phyloP scores from a whole-genome alignment of 1,140 invertebrate species.

The Oedothorax gibbosus region DNA sequence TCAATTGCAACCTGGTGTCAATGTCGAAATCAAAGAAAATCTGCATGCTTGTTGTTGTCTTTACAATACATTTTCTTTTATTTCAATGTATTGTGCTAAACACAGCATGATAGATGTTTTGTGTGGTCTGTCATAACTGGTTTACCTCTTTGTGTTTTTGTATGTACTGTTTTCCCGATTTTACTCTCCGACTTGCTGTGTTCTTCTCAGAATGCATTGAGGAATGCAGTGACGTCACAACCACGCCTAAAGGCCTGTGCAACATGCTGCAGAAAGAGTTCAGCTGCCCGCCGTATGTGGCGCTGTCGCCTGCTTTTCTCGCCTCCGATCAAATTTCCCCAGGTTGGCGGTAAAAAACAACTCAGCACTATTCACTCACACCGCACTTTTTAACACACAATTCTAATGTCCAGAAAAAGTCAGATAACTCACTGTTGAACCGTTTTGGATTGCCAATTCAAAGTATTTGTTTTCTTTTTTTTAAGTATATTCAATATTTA shows the following conservation, averaged over 20 bases:
- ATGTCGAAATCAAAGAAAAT: not conserved
- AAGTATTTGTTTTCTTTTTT: too few relatives aligned
- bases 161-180: constrained; percentile 42
- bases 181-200: constrained; percentile 27
- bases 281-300: constrained; percentile 64
- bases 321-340: constrained; percentile 57
- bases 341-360: constrained; percentile 61
- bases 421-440: too few relatives aligned
- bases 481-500: too few relatives aligned
- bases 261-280: constrained; percentile 66
- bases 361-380: constrained; percentile 51
- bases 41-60: constrained; percentile 50
- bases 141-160: constrained; percentile 38
- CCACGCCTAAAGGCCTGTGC: constrained; percentile 64
- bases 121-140: constrained; percentile 23
- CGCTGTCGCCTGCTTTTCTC: constrained; percentile 64
- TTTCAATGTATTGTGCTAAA: constrained; percentile 18
- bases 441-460: too few relatives aligned
- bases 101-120: constrained; percentile 44
- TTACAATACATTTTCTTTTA: not conserved
- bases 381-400: constrained; percentile 28
- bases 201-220: constrained; percentile 49
- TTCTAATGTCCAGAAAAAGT: not conserved
- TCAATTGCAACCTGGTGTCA: too few relatives aligned
- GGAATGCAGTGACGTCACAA: constrained; percentile 56